Conservation (phyloP, 2,113 vertebrate genomes). For the Leucopsar rothschildi region DNA sequence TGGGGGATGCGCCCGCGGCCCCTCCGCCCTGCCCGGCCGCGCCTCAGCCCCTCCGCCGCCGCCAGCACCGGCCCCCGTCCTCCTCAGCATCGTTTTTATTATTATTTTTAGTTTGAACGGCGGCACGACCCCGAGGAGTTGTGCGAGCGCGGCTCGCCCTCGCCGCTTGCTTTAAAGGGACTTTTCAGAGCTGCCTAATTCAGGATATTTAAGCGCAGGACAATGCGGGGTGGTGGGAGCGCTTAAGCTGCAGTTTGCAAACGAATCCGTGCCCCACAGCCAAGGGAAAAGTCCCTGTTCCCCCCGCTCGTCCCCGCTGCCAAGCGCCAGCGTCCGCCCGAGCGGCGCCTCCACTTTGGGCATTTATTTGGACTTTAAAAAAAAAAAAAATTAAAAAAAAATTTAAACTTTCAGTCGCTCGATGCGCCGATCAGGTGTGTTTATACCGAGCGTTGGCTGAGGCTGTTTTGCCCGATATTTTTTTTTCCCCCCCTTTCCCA, state of each 20-base stretch:
- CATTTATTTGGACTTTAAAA: not conserved
- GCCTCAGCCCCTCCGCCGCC: not conserved
- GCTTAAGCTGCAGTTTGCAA: conserved; percentile 22
- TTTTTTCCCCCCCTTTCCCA: not conserved
- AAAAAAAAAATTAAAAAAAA: not conserved
- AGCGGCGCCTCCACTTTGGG: not conserved
- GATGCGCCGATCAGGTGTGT: not conserved
- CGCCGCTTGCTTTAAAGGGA: not conserved
- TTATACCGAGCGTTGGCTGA: not conserved
- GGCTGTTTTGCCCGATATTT: not conserved
- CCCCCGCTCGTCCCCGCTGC: not conserved
- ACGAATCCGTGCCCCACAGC: conserved; percentile 3
- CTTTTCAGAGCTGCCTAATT: not conserved
- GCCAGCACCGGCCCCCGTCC: not conserved
- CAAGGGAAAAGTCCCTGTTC: not conserved
- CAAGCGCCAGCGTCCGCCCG: not conserved
- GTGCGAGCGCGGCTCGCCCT: not conserved
- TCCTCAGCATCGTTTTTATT: rapidly evolving
- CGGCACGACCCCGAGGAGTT: not conserved
- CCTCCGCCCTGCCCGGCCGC: not conserved
- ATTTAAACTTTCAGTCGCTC: not conserved
- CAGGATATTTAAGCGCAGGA: not conserved
- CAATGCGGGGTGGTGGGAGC: not conserved
- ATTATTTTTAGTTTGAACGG: not conserved
- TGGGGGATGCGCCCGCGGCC: not conserved